Conservation (phyloP, 2,113 vertebrate genomes). For the Podarcis muralis region DNA sequence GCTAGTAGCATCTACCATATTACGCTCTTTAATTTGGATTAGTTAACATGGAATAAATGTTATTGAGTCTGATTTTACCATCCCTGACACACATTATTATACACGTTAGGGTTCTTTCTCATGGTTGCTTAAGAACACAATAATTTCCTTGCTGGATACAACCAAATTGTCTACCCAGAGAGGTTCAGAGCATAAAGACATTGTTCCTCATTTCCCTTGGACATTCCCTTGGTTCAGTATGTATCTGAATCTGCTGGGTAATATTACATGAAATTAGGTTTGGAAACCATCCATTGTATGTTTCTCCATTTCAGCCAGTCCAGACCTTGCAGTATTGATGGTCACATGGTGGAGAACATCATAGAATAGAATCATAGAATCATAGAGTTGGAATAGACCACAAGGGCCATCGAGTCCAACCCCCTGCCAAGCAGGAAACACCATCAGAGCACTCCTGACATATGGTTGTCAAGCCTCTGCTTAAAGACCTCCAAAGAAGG, state of each 20-base stretch:
- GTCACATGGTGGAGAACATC: background rate
- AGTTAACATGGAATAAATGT: background rate
- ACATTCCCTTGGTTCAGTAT: background rate
- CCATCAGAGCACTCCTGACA: too few relatives aligned
- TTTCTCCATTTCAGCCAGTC: background rate
- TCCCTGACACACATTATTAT: background rate
- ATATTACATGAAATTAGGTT: background rate
- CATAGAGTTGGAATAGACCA: too few relatives aligned
- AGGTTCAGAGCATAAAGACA: background rate
- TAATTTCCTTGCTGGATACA: background rate
- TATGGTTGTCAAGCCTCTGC: too few relatives aligned
- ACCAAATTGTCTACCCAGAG: background rate
- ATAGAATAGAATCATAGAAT: too few relatives aligned
- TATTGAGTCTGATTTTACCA: background rate
- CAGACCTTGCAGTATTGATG: background rate
- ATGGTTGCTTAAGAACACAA: background rate
- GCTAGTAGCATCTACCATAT: background rate
- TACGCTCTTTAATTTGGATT: background rate
- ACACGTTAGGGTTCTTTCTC: background rate
- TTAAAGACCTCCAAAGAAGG: too few relatives aligned
- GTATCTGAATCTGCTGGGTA: background rate
- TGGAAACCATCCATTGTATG: background rate
- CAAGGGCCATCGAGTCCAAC: too few relatives aligned
- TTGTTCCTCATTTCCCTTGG: background rate
- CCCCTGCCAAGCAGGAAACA: too few relatives aligned